Base-by-base conservation (phyloP, 2,113 vertebrate genomes). In the Heptranchias perlo region DNA sequence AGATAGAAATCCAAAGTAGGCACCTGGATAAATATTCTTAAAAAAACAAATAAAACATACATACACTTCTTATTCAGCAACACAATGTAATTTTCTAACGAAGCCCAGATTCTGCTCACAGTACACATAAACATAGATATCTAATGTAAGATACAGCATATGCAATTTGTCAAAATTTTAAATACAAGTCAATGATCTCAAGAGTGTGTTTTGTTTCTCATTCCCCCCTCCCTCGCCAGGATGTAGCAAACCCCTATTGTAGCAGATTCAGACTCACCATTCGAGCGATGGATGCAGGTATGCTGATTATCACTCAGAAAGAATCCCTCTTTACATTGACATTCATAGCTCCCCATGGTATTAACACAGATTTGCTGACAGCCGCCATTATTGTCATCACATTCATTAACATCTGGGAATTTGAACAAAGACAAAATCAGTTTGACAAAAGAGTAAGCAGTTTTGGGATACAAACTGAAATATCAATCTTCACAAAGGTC, bases 231-330 rank as follows among this genome's bases (percentile, higher is more conserved):
- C 87, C 28, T 92, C 52, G 52, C 31, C 13, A 35, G 16, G 28
- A 4, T 35, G 25, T 14, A 35, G 86, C 28, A 14, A 89, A 10
- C 11, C 49, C 13, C 28, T 31, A 18, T 35, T 18, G 6, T n/a
- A 5, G n/a, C n/a, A 62, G 35, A 69, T n/a, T 47, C 62, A 31
- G 7, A 97, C 99, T 98, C 97, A 99, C 99, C 99, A 61, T 98
- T 98, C 96, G 99, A 99, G 97, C 99, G 99, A 97, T 99, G 99
- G 97, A 99, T 99, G 96, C 99, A 99, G 97, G 99, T 99, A 84
- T 99, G 99, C 97, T 99, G 99, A 97, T 99, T 99, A 97, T 99
- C 99, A 39, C 99, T 99, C 96, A 99, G 98, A 97, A 99, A 99
- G 97, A 99, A 99, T 58, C 99, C 98, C 0, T 98, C 96, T 95